Evolutionary conservation across 1,140 invertebrate genomes (phyloP).

Genomic region (Acyrthosiphon pisum): DNA sequence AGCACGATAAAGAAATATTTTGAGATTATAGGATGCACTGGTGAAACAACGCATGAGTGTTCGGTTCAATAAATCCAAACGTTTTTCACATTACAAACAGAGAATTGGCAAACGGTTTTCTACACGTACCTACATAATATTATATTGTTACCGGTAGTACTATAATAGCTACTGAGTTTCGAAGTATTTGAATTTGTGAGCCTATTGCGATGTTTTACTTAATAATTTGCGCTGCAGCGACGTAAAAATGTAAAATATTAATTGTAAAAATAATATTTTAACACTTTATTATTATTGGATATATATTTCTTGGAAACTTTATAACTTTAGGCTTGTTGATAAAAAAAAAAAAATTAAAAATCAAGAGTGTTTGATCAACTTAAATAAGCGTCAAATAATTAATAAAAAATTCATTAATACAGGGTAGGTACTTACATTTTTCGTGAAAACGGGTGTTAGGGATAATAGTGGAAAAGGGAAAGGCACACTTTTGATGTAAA

Average conservation of each 20-base stretch:
- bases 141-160: not conserved
- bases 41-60: not conserved
- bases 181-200: not conserved
- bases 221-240: not conserved
- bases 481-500: not conserved
- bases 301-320: not conserved
- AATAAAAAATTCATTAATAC: not conserved
- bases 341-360: not conserved
- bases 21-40: not conserved
- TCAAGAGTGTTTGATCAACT: not conserved
- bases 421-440: not conserved
- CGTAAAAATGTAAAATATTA: no score
- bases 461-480: not conserved
- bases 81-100: no score
- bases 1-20: not conserved
- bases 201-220: not conserved
- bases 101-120: no score
- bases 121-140: no score
- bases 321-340: not conserved
- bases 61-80: not conserved
- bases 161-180: rapidly evolving
- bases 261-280: no score
- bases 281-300: not conserved
- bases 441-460: no score
- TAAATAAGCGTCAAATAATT: not conserved